Conservation (phyloP, 2,113 vertebrate species). For the Salvelinus fontinalis region DNA sequence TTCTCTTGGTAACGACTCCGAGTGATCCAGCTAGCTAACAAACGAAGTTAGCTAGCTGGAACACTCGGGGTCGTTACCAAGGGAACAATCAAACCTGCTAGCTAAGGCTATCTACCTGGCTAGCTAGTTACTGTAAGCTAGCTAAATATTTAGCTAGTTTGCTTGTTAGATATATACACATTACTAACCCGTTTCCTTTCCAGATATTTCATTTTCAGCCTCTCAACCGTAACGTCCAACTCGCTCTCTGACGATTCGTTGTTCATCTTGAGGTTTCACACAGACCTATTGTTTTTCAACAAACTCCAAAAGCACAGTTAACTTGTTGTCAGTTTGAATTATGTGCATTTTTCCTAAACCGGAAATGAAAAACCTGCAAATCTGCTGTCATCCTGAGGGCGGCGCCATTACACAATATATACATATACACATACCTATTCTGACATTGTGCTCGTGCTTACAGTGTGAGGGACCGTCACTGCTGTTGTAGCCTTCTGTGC, state of each 20-base stretch:
- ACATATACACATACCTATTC: not conserved
- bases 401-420: not conserved
- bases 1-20: no score
- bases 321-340: no score
- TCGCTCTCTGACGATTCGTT: not conserved
- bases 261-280: slow-evolving; percentile 11
- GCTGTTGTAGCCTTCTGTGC: not conserved
- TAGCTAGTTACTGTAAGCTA: not conserved
- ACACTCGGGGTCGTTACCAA: not conserved
- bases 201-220: slow-evolving; percentile 41
- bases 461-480: no score
- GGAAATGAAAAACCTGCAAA: not conserved
- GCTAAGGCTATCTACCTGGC: no score
- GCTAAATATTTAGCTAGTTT: not conserved
- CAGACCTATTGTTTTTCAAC: no score
- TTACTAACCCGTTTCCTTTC: slow-evolving; percentile 43
- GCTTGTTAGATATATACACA: not conserved
- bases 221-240: slow-evolving; percentile 12
- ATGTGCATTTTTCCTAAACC: no score
- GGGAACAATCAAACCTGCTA: not conserved
- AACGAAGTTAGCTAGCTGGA: not conserved
- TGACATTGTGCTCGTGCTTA: not conserved
- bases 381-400: not conserved
- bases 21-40: no score
- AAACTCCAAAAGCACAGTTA: no score